These are phyloP conservation scores for Chymomyza fuscimana DNA, from an alignment of 2,888 invertebrate species.

Conservation along the genomic window DNA sequence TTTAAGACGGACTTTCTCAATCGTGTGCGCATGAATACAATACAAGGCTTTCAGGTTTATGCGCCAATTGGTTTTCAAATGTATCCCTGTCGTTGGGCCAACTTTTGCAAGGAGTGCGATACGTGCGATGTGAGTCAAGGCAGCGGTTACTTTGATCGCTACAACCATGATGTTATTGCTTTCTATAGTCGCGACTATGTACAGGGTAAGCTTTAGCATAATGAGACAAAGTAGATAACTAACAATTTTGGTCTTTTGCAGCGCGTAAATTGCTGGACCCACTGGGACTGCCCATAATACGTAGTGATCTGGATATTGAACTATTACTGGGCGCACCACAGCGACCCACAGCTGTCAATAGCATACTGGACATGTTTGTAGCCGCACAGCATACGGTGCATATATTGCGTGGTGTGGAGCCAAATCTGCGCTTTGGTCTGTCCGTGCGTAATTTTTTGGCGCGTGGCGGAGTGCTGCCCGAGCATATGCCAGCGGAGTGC, in stretches of 20 bases:
- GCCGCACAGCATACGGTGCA: conserved; percentile 84
- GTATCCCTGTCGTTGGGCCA: conserved; percentile 85
- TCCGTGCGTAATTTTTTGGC: conserved; percentile 78
- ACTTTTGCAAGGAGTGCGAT: conserved; percentile 81
- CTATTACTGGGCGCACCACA: conserved; percentile 76
- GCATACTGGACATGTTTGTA: conserved; percentile 86
- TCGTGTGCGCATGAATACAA: conserved; percentile 96
- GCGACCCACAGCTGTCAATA: conserved; percentile 78
- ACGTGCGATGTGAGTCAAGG: conserved; percentile 86
- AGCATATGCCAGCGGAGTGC: conserved; percentile 37
- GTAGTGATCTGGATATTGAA: conserved; percentile 84
- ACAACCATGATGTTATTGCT: conserved; percentile 86
- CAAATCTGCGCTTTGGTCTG: conserved; percentile 83
- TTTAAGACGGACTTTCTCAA: conserved; percentile 93
- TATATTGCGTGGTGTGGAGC: conserved; percentile 89
- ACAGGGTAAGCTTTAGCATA: conserved; percentile 80
- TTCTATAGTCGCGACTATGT: conserved; percentile 93
- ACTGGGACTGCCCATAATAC: conserved; percentile 82
- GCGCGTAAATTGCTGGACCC: conserved; percentile 83
- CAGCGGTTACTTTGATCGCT: conserved; percentile 89
- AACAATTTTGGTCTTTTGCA: conserved; percentile 74
- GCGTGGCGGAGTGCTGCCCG: conserved; percentile 51
- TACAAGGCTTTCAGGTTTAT: conserved; percentile 92
- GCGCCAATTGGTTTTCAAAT: conserved; percentile 95
- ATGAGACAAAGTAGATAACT: not conserved